Percentiles rank a stretch among this genome's conserved stretches.
phyloP scores from a whole-genome alignment of 2,113 vertebrate species.

The Alectura lathami region DNA sequence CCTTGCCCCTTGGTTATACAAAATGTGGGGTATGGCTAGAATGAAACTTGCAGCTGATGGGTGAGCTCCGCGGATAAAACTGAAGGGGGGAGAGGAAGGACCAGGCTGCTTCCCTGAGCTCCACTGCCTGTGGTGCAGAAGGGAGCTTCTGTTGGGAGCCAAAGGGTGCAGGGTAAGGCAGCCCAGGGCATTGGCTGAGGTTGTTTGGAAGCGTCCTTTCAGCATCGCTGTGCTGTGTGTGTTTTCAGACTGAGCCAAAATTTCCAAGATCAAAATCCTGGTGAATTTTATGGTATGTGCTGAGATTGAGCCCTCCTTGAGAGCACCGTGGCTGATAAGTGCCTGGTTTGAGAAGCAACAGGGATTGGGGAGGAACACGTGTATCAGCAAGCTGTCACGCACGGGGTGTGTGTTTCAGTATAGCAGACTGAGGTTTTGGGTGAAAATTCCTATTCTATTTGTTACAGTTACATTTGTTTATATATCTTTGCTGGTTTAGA shows the following conservation, averaged over 20 bases:
- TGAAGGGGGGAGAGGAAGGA: background rate
- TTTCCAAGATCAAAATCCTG: background rate
- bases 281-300: background rate
- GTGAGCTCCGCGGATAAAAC: background rate
- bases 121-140: background rate
- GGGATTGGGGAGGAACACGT: background rate
- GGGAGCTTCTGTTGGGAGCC: background rate
- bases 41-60: background rate
- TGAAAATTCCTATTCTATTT: background rate
- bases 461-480: background rate
- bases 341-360: background rate
- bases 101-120: background rate
- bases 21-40: background rate
- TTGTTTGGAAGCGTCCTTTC: background rate
- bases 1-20: background rate
- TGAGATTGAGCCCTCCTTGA: background rate
- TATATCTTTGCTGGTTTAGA: background rate
- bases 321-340: fast-evolving
- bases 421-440: background rate
- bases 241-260: background rate
- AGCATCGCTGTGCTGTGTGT: background rate
- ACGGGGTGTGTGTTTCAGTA: fast-evolving
- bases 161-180: background rate
- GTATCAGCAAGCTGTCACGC: background rate
- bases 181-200: background rate